Conservation (phyloP, 2,113 vertebrate genomes). For the Cyrtonyx montezumae region DNA sequence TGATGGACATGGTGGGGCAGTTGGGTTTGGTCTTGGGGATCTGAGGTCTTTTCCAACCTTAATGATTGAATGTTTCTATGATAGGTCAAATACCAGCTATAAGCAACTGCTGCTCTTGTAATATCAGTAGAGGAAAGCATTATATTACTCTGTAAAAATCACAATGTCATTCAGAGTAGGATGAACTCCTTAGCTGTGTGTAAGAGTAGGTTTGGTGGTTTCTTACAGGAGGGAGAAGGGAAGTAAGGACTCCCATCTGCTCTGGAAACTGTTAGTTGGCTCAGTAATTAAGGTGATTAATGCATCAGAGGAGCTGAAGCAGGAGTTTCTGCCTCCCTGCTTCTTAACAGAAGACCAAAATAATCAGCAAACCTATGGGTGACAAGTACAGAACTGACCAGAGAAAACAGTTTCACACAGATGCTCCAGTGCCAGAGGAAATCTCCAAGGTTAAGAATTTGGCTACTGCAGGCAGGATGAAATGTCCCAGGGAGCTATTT, state of each 20-base stretch:
- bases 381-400: background rate
- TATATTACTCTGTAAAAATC: background rate
- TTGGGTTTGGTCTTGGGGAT: too few relatives aligned
- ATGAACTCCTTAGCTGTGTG: background rate
- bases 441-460: background rate
- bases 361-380: background rate
- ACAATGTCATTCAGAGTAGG: background rate
- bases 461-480: background rate
- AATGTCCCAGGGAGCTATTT: conserved; percentile 17
- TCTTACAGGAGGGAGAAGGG: background rate
- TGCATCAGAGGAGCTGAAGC: background rate
- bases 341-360: background rate
- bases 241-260: background rate
- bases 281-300: background rate
- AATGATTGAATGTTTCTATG: too few relatives aligned
- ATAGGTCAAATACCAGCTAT: background rate
- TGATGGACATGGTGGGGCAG: too few relatives aligned
- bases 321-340: background rate
- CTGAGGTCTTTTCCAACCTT: too few relatives aligned
- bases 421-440: background rate
- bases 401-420: background rate
- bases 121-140: background rate
- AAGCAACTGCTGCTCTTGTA: background rate
- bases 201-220: background rate
- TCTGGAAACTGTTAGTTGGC: background rate